Evolutionary conservation across 1,140 invertebrate genomes (phyloP).

Genomic region (Physella acuta): DNA sequence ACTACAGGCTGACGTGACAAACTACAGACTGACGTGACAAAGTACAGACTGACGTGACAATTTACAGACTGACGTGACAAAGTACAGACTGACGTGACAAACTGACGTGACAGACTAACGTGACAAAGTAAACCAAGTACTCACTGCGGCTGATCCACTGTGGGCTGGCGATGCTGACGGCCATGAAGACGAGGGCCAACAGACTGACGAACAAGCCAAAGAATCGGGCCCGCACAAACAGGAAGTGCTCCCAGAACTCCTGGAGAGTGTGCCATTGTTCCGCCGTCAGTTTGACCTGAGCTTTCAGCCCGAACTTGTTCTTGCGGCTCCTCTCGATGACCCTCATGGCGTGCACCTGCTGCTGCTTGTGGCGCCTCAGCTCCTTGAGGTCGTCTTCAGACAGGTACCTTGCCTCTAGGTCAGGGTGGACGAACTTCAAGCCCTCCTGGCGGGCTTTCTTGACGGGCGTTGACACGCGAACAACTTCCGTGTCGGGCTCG

Average conservation of each 20-base stretch:
- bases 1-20: no score
- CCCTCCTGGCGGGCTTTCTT: constrained; percentile 57
- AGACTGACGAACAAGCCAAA: constrained; percentile 46
- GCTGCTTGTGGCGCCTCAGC: constrained; percentile 44
- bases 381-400: constrained; percentile 52
- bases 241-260: constrained; percentile 54
- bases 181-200: constrained; percentile 37
- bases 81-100: no score
- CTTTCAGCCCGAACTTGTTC: constrained; percentile 35
- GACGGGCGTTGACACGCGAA: constrained; percentile 53
- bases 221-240: constrained; percentile 48
- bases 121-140: constrained; percentile 16
- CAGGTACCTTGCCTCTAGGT: constrained; percentile 50
- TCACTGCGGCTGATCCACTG: constrained; percentile 45
- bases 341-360: constrained; percentile 45
- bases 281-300: constrained; percentile 41
- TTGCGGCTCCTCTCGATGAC: constrained; percentile 50
- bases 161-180: constrained; percentile 40
- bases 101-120: no score
- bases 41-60: no score
- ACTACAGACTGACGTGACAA: no score
- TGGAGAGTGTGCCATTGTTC: constrained; percentile 49
- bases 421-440: constrained; percentile 53
- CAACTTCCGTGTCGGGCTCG: constrained; percentile 32
- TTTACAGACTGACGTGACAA: no score